phyloP scores from a whole-genome alignment of 2,888 invertebrate species.

The Caenorhabditis angaria region DNA sequence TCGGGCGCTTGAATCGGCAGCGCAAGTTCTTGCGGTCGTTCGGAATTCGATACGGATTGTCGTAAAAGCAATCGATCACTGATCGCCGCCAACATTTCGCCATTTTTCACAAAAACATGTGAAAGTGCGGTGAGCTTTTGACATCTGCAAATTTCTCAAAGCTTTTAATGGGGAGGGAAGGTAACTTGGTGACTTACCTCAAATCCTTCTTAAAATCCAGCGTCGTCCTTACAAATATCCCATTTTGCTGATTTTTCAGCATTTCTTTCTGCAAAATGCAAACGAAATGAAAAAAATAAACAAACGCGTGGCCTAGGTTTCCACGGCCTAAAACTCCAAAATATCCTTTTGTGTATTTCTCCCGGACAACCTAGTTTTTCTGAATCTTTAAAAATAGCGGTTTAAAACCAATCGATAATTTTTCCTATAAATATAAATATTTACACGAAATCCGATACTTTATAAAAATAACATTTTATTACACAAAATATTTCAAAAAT shows the following conservation, averaged over 20 bases:
- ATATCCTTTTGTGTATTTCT: neutral
- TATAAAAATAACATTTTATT: too few relatives aligned
- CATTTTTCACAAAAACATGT: slow-evolving; percentile 41
- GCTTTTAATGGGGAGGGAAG: neutral
- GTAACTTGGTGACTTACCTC: slow-evolving; percentile 23
- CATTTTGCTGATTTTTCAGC: slow-evolving; percentile 24
- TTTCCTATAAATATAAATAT: too few relatives aligned
- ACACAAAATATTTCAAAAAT: neutral
- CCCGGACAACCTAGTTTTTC: neutral
- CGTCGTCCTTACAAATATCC: slow-evolving; percentile 41
- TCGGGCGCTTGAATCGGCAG: slow-evolving; percentile 50
- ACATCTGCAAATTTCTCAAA: slow-evolving; percentile 17
- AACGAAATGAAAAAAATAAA: neutral
- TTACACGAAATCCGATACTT: too few relatives aligned
- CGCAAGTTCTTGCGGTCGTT: slow-evolving; percentile 43
- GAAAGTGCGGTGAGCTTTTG: slow-evolving; percentile 17
- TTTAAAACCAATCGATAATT: too few relatives aligned
- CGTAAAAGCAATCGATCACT: slow-evolving; percentile 28
- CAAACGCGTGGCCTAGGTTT: neutral
- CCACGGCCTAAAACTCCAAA: too few relatives aligned
- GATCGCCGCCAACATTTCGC: slow-evolving; percentile 42
- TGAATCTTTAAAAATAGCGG: too few relatives aligned
- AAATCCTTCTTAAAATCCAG: slow-evolving; percentile 50
- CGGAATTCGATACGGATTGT: slow-evolving; percentile 24
- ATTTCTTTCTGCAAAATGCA: slow-evolving; percentile 8